Base-by-base conservation (phyloP, 2,888 invertebrate species). In the Chalcis sispes region DNA sequence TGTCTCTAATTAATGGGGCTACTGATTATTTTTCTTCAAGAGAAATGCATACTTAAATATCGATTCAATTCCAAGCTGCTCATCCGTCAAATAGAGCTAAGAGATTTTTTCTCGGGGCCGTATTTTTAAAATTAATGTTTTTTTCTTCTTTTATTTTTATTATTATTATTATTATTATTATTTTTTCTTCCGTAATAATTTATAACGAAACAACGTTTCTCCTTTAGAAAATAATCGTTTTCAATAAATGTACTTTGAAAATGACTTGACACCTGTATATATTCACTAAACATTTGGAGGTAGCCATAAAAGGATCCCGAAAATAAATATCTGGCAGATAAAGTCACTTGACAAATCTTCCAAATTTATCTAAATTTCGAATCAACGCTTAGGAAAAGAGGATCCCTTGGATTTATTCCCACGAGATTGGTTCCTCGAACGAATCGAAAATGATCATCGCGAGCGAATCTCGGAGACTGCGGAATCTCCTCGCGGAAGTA, bases 291-390 rank as follows among this genome's bases (percentile, higher is more conserved):
- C n/a, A n/a, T n/a, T n/a, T n/a, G n/a, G n/a, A n/a, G n/a, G n/a
- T n/a, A n/a, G n/a, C n/a, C n/a, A n/a, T n/a, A n/a, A n/a, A 59
- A 65, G 52, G 15, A 42, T 40, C 40, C 32, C 65, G 59, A 42
- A 52, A 71, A 64, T 23, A 54, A 46, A 50, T 75, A 71, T 54
- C 32, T 65, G 32, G 62, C 13, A 40, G 76, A 72, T 72, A 69
- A 69, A 65, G 69, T 29, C 42, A 54, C 65, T 72, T 78, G 77
- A 78, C 75, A 78, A 78, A 78, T 78, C 67, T 65, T 71, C 46
- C 18, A 20, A 50, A 70, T 71, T 77, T 74, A 77, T 77, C 77
- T 74, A 62, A 70, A 67, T 56, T 40, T 67, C 71, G 61, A 75
- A 77, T 77, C 77, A 29, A 27, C 52, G 25, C 52, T 73, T 77